phyloP scores from a whole-genome alignment of 2,888 invertebrate genomes.

The Lathronympha strigana region DNA sequence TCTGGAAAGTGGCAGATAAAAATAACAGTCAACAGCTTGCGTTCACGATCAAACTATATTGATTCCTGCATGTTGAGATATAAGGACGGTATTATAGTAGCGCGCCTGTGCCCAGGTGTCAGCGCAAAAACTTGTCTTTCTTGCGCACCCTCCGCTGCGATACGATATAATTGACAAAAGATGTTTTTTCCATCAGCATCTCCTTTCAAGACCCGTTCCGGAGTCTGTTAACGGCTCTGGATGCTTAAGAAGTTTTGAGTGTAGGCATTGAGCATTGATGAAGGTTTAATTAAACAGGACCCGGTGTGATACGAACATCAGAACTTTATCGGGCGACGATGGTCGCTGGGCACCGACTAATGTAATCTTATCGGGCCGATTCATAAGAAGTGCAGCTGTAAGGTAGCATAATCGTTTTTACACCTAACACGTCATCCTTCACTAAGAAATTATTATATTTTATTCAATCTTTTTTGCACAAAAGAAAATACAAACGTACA shows the following conservation, averaged over 20 bases:
- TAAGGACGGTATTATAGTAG: not conserved
- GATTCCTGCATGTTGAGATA: not conserved
- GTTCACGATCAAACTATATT: not conserved
- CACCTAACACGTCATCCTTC: too few species aligned
- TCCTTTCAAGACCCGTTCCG: slow-evolving; percentile 15
- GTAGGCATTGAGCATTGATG: not conserved
- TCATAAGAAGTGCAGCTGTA: too few species aligned
- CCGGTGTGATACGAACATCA: not conserved
- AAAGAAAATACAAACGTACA: too few species aligned
- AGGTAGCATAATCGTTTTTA: too few species aligned
- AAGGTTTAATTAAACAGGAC: not conserved
- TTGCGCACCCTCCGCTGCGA: slow-evolving; percentile 19
- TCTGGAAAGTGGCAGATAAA: slow-evolving; percentile 36
- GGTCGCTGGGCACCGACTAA: not conserved
- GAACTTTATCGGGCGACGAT: not conserved
- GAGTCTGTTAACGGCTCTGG: slow-evolving; percentile 15
- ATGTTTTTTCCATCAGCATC: slow-evolving; percentile 21
- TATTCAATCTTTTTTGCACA: too few species aligned
- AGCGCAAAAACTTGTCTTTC: slow-evolving; percentile 40
- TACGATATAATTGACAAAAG: slow-evolving; percentile 35
- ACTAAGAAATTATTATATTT: too few species aligned
- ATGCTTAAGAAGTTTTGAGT: not conserved
- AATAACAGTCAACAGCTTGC: slow-evolving; percentile 27
- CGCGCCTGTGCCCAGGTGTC: slow-evolving; percentile 27
- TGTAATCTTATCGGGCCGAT: not conserved